Base-by-base conservation (phyloP, 2,888 invertebrate species). In the Heliconius charithonia region DNA sequence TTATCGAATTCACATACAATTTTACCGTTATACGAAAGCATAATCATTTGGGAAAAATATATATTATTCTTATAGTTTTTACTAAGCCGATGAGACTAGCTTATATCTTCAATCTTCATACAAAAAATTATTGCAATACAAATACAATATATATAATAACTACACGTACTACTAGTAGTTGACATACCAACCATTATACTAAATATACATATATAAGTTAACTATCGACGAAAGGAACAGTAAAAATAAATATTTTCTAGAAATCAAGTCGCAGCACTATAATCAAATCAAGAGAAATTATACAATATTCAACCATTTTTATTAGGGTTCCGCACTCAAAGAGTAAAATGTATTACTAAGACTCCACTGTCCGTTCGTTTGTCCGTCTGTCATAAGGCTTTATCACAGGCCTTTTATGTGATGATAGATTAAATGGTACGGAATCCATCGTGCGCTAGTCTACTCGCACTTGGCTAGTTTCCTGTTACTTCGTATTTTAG, bases 51-150 rank as follows among this genome's bases (percentile, higher is more conserved):
- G 16, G 41, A 69, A 45, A 25, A 41, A n/a, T 6, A 2, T 16
- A 4, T 12, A 66, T 32, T 22, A 66, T 66, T 41, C 37, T 67
- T 37, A 32, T 32, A 67, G 13, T 13, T 69, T 69, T 41, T 19
- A 69, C 41, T 45, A 69, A 69, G 41, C 45, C 16, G 9, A 45
- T 69, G 41, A 25, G 16, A 45, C 25, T 25, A 69, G n/a, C n/a
- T 67, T 22, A 69, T 41, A 13, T 69, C 41, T 27, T 37, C 67
- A 69, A 12, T 67, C 41, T 19, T 25, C 67, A 69, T 69, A 69
- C 25, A 45, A 69, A 69, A 25, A 41, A 69, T 19, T 69, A 41
- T 69, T 69, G 69, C 41, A 69, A 41, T 69, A 69, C 25, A 37
- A 37, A 37, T 37, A 37, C 37, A 10, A 37, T 37, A 37, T 37